Base-by-base conservation (phyloP, 2,797 vertebrate species). In the Chanos chanos region DNA sequence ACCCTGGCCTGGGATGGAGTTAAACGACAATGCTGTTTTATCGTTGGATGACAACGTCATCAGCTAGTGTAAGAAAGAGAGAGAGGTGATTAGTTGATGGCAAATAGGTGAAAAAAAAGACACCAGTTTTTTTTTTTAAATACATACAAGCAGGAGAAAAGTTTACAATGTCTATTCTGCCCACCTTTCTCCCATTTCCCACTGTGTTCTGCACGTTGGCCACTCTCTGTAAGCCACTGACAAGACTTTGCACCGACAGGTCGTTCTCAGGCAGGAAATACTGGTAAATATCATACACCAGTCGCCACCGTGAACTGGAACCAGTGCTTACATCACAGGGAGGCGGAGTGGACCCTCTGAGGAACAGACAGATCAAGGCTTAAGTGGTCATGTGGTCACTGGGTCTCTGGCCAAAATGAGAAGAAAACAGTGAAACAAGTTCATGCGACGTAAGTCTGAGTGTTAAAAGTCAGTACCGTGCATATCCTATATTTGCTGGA, bases 211-310 rank as follows among this genome's bases (percentile, higher is more conserved):
- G 52, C 57, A 88, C 79, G 10, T 81, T 75, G 0, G 89, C 85
- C 84, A 95, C 91, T 7, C 68, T 88, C 76, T 87, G 83, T 2
- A 97, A 56, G 36, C 89, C 82, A 1, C 4, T 66, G 60, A 96
- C 78, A 43, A 98, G 77, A 4, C 74, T 84, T 47, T 66, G 67
- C 76, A 94, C 91, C 0, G 90, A 88, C 1, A 94, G 87, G 73
- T 97, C 89, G 0, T 80, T 89, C 86, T 96, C 92, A 0, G 93
- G 94, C 37, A 97, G 83, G 77, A 96, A 97, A 81, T 93, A 93
- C 82, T 91, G 94, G 77, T 95, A 99, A 60, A 99, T 24, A 0
- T 97, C 92, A 0, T 99, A 99, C 59, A 34, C 81, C 64, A 99
- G 78, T n/a, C 93, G 89, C 92, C 91, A 94, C 15, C 85, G 86